These are phyloP conservation scores for Amblyteles armatorius DNA, from an alignment of 2,888 invertebrate species.

Conservation along the genomic window DNA sequence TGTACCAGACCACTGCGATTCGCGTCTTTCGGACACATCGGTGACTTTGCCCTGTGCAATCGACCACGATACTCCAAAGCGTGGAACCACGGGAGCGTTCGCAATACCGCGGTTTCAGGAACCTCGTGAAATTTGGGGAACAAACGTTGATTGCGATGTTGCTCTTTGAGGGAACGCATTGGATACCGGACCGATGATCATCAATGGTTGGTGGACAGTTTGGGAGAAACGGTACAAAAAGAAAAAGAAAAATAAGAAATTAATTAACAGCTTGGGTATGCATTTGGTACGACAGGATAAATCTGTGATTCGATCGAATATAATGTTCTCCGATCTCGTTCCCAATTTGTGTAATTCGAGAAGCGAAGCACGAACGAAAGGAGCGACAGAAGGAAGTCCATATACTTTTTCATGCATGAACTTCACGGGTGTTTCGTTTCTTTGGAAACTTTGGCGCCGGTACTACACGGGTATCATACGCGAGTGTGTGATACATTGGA, in stretches of 20 bases:
- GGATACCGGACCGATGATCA: background rate
- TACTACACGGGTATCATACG: constrained; percentile 18
- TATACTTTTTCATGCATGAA: constrained; percentile 11
- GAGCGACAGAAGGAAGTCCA: background rate
- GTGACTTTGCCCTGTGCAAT: background rate
- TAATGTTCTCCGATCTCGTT: background rate
- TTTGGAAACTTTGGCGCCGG: constrained; percentile 3
- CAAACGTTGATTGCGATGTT: background rate
- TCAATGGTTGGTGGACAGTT: background rate
- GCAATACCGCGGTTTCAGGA: constrained; percentile 23
- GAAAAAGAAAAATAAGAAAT: background rate
- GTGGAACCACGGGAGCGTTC: constrained; percentile 10
- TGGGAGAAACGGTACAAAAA: background rate
- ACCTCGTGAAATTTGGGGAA: background rate
- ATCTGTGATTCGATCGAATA: background rate
- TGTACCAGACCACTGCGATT: constrained; percentile 23
- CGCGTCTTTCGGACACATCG: constrained; percentile 26
- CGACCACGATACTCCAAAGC: constrained; percentile 7
- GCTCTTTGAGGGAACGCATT: background rate
- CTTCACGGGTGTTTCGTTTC: constrained; percentile 27
- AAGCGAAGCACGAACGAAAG: background rate
- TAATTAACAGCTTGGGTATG: background rate
- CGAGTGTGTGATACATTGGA: constrained; percentile 36
- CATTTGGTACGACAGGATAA: background rate
- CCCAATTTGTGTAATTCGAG: background rate